A percentile compares a stretch with the other conserved stretches of the same genome.
Evolutionary conservation across 2,797 vertebrate species (phyloP).

Genomic region (Yasuhikotakia modesta): DNA sequence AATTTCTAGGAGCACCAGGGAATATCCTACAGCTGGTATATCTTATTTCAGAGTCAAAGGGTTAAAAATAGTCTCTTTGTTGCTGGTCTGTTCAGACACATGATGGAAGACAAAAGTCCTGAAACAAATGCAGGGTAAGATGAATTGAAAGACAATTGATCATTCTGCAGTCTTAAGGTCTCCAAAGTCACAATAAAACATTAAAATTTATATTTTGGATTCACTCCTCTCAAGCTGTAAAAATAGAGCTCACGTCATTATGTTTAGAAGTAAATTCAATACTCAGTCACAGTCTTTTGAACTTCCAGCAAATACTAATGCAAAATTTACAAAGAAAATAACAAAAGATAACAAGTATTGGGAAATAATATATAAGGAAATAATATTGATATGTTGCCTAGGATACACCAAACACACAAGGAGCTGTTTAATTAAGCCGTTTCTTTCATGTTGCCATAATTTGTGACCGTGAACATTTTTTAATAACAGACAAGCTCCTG

Average conservation of each 20-base stretch:
- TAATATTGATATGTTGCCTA: slow-evolving; percentile 26
- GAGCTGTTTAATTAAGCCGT: not conserved
- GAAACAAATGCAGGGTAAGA: not conserved
- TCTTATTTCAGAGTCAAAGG: slow-evolving; percentile 5
- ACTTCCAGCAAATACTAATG: not conserved
- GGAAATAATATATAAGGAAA: too few relatives aligned
- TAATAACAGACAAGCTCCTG: not conserved
- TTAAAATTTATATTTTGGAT: not conserved
- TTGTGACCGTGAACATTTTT: slow-evolving; percentile 34
- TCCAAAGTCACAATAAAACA: not conserved
- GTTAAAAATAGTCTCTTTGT: slow-evolving; percentile 25
- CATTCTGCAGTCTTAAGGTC: not conserved
- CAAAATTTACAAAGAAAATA: not conserved
- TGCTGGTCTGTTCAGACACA: slow-evolving; percentile 8
- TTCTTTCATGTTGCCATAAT: slow-evolving; percentile 17
- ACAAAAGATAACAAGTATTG: not conserved
- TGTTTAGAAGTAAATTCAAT: not conserved
- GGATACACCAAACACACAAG: slow-evolving; percentile 18
- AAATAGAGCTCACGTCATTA: not conserved
- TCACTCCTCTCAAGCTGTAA: not conserved
- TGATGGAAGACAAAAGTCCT: not conserved
- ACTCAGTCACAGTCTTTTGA: not conserved
- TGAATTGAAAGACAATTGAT: not conserved
- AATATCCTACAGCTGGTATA: not conserved
- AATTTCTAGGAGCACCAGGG: not conserved